Base-by-base conservation (phyloP, 2,888 invertebrate species). In the Aporophyla lueneburgensis region DNA sequence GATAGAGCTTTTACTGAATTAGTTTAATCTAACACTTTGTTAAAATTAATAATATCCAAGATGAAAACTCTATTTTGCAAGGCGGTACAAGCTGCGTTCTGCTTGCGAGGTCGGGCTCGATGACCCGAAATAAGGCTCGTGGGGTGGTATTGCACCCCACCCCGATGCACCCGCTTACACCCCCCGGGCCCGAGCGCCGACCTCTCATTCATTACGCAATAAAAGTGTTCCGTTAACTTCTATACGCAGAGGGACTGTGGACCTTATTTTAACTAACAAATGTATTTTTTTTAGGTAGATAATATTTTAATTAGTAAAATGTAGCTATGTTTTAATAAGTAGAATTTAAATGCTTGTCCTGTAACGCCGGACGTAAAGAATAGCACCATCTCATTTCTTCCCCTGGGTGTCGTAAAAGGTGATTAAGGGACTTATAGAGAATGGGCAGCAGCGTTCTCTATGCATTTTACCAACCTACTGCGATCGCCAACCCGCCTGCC, bases 181-280 rank as follows among this genome's bases (percentile, higher is more conserved):
- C 90, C 90, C 86, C 89, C 83, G 88, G 89, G 91, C 88, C 89
- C 92, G 95, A 92, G 92, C 95, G 93, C 93, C 95, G 95, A 95
- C 95, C 96, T 95, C 94, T 94, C 96, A 94, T 95, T 96, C 95
- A 96, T 96, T 96, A 96, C 96, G 96, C 96, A 96, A 96, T 96
- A 96, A 96, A 95, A 96, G 94, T 93, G 93, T 95, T 92, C 93
- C 91, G 90, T 91, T 93, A 91, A 92, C 92, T 90, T 91, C 89
- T 90, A 91, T 89, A 89, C 89, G 90, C 87, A 89, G 86, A 87
- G 74, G 73, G 81, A 86, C 81, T 73, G 56, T 67, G 80, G 78
- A 87, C 80, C 82, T 82, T 84, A 84, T 83, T 85, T 81, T 71
- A 76, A 80, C 67, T 83, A 59, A 76, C 67, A 68, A 80, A 78